Base-by-base conservation (phyloP, 1,140 invertebrate species). In the Pinna nobilis region DNA sequence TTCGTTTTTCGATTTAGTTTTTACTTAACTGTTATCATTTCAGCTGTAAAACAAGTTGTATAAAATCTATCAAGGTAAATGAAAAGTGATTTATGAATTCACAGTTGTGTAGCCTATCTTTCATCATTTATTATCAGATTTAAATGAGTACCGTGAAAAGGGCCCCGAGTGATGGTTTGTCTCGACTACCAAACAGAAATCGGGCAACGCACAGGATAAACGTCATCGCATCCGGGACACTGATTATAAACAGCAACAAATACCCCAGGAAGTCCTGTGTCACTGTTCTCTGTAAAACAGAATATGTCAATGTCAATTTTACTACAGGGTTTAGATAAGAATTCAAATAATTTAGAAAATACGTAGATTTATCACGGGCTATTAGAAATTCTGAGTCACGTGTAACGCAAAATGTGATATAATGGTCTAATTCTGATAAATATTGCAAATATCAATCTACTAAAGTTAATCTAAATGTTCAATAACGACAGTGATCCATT, bases 161-260 rank as follows among this genome's bases (percentile, higher is more conserved):
- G 25, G 39, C 57, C 30, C 32, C 20, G 9, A 23, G 35, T 7
- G 57, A 5, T 37, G 72, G 72, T 33, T 47, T 49, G 3, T 32
- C n/a, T 44, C 72, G 23, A 3, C 63, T 68, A 2, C 72, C 72
- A 55, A 74, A 74, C 6, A 74, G 9, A 35, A 64, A 68, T 20
- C 23, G 23, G n/a, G 44, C 15, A 2, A 63, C 3, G 2, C 53
- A 53, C 25, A 53, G 23, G 0, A 63, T 1, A 20, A 53, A 32
- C 2, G 63, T 51, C 7, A 74, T 4, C n/a, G 57, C 35, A 47
- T 74, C 72, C 9, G 72, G 72, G 3, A 74, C 47, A 15, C 44
- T 18, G 20, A 74, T 64, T 9, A 74, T 53, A 15, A 74, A 55
- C 13, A 69, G 39, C 18, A 74, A 51, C 4, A 63, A 51, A 47